These are phyloP conservation scores for Yponomeuta malinellus DNA, from an alignment of 2,888 invertebrate species.

Conservation along the genomic window DNA sequence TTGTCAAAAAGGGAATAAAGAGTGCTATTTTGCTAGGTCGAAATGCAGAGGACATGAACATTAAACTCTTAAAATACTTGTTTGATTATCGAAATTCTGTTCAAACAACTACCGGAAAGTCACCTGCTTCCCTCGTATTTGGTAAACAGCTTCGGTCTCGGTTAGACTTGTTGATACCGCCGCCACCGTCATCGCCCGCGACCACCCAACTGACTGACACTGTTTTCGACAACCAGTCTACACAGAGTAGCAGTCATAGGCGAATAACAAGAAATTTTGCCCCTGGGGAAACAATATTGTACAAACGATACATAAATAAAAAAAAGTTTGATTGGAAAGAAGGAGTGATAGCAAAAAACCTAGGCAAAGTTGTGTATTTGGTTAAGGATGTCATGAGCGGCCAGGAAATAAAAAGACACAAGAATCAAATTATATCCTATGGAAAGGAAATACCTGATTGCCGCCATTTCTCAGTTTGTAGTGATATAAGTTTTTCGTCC, in stretches of 20 bases:
- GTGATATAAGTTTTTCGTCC: too few relatives aligned
- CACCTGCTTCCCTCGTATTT: constrained; percentile 2
- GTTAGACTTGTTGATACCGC: neutral
- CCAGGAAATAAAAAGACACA: too few relatives aligned
- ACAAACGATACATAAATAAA: too few relatives aligned
- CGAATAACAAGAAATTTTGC: neutral
- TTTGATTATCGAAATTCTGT: constrained; percentile 11
- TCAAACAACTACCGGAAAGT: neutral
- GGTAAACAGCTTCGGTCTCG: constrained; percentile 3
- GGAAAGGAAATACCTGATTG: too few relatives aligned
- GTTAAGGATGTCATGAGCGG: too few relatives aligned
- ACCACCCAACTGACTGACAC: neutral
- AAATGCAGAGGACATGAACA: neutral
- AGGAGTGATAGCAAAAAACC: too few relatives aligned
- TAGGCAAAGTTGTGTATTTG: too few relatives aligned
- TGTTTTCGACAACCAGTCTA: neutral
- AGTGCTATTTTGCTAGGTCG: neutral
- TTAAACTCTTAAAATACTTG: neutral
- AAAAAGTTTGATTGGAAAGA: too few relatives aligned
- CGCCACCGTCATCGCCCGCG: neutral
- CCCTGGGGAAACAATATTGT: neutral
- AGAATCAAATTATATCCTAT: too few relatives aligned
- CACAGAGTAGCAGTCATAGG: neutral
- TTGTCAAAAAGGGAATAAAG: constrained; percentile 17
- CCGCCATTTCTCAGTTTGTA: too few relatives aligned